Evolutionary conservation across 2,888 invertebrate genomes (phyloP), one percentile per base, ranked within the genome.

Genomic region (Nymphalis urticae): DNA sequence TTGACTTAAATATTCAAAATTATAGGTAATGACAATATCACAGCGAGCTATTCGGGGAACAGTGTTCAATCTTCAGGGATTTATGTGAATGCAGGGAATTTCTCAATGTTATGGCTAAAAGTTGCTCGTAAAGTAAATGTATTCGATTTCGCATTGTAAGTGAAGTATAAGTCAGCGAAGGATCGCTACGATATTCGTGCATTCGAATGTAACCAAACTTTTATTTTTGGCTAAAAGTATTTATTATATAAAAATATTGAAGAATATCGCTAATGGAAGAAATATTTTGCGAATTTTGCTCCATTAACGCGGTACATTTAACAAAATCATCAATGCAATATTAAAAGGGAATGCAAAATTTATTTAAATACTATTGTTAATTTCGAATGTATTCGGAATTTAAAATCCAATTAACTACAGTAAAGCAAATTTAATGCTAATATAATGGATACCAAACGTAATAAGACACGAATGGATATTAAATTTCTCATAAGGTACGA

Each of bases 71-170:
- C 76, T 75, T 75, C 64, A 66, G 71, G 67, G 69, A 73, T 75
- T 72, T 72, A 74, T 58, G 60, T 73, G 70, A 77, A 79, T 79
- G 79, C 80, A 78, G 77, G 48, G 17, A n/a, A 56, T 62, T 66
- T 66, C 48, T 50, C 48, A 54, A 60, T 36, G 53, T 51, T 51
- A 19, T 17, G n/a, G 58, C 50, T 48, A 58, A 62, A 58, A 62
- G 61, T 61, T 53, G 61, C 27, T 59, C 65, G 51, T 65, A 51
- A 65, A 69, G 36, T 51, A 62, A 68, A 69, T 69, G 65, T 65
- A 21, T 58, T 64, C 60, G 56, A 64, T 61, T 50, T 42, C 19
- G 36, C 61, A 69, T 64, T 53, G 64, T 36, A 56, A 53, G 62
- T 48, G 65, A 59, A 21, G 62, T 65, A 53, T 62, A 62, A 62